A percentile compares a stretch with the other conserved stretches of the same genome.
Conservation (phyloP, 2,888 invertebrate genomes). For the Scaptomyza cyrtandrae region DNA sequence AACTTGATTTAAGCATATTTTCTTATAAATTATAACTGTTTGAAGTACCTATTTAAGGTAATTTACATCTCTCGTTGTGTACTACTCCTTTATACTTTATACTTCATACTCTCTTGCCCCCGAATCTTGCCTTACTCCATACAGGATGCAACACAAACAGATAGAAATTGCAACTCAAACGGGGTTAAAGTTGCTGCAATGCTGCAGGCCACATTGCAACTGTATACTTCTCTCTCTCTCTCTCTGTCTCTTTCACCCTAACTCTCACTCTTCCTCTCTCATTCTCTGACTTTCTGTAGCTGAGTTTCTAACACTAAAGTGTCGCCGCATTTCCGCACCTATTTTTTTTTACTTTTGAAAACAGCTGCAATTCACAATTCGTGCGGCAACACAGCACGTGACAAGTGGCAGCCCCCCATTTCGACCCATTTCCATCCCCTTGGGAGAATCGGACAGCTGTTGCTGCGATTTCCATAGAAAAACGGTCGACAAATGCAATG, state of each 20-base stretch:
- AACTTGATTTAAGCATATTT: neutral
- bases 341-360: neutral
- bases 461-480: conserved; percentile 52
- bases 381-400: conserved; percentile 48
- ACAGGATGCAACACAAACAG: conserved; percentile 9
- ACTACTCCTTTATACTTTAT: neutral
- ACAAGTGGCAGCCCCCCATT: conserved; percentile 31
- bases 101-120: neutral
- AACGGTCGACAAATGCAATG: conserved; percentile 6
- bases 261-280: neutral
- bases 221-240: neutral
- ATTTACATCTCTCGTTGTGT: neutral
- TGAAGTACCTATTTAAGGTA: neutral
- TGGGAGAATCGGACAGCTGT: conserved; percentile 36
- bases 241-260: neutral
- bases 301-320: conserved; percentile 33
- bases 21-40: too few species aligned
- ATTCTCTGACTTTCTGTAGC: neutral
- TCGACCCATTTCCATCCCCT: neutral
- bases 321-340: conserved; percentile 62
- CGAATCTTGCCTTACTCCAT: neutral
- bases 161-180: conserved; percentile 44
- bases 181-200: conserved; percentile 63
- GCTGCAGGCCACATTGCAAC: conserved; percentile 48
- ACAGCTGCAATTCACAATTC: conserved; percentile 34